Evolutionary conservation across 2,888 invertebrate genomes (phyloP), one percentile per base, ranked within the genome.

Genomic region (Conus canariensis): DNA sequence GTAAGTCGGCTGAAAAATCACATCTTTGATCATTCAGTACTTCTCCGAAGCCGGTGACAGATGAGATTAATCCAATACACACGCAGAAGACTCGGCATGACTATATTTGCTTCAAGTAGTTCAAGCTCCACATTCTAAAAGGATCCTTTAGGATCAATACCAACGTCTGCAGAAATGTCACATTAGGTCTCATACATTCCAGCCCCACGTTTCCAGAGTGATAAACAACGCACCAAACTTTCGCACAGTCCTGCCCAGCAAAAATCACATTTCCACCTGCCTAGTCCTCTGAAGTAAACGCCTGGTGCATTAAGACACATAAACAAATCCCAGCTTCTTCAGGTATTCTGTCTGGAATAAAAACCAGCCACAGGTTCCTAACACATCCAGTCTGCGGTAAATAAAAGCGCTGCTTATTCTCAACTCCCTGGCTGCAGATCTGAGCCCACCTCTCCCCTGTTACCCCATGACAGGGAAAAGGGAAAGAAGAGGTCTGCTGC

Each of bases 141-240:
- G 25, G 56, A 83, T 56, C 82, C 58, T 83, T 19, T 19, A 83
- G 82, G 58, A 83, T 56, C 82, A 83, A 83, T 58, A 83, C 19
- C 58, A 58, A 19, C 19, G 56, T 83, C 82, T 83, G 82, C 58
- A 19, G 56, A 83, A 82, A 83, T 83, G 56, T 83, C 82, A 83
- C 82, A 83, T 22, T 19, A 58, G 7, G 82, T 83, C 56, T 58
- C 22, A 22, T n/a, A 22, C 56, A 56, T 25, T 56, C 58, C 22
- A 22, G 58, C 25, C 56, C 56, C 58, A 7, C 6, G 56, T 56
- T 82, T 82, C 82, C n/a, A n/a, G 8, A 45, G 25, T 56, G 10
- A 22, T 22, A 19, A 83, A 8, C 19, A 56, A 58, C 82, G 58
- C 82, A 83, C 10, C 16, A 83, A 83, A 83, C 58, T 83, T 58